Evolutionary conservation across 35 echinoderm and acorn worm species (phyloP), one percentile per base, ranked within the genome.

Genomic region (Holothuria glaberrima): DNA sequence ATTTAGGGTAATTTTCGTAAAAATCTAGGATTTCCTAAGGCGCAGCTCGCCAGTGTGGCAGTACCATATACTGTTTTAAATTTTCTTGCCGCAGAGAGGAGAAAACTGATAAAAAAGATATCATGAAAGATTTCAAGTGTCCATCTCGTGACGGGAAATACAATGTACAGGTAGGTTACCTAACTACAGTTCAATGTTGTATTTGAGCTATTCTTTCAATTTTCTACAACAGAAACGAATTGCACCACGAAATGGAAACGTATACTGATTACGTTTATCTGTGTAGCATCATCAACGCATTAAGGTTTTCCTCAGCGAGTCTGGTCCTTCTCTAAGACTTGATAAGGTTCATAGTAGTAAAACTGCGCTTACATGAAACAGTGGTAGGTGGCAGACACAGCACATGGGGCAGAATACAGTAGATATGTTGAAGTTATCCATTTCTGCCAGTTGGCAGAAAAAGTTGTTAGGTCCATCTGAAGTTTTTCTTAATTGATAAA

Each of bases 361-460:
- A 75, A 75, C 71, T 28, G 36, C 71, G 71, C 34, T 75, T 3
- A 75, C 71, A 33, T 32, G 71, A 32, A 32, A 75, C 71, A 9
- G 71, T 75, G 71, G 28, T 75, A 2, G 71, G 71, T 75, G 71
- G 21, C 71, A 75, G 27, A 32, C 27, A 75, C 71, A 75, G 1
- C 34, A 44, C 0, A 45, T 36, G 20, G 21, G 34, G 71, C 71
- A 75, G 71, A 75, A 75, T 75, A 10, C 71, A 75, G 71, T 25
- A 25, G 20, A 75, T 33, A 75, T 25, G 6, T 41, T 75, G 71
- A 33, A 75, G 4, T 75, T 25, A 21, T 41, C 71, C 71, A 75
- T 75, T 41, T 33, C 28, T 75, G 71, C 27, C 71, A 75, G 71
- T 75, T 41, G 71, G 71, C 71, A 75, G 71, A 75, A 75, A 41